These are phyloP conservation scores for Leptopilina boulardi DNA, from an alignment of 1,140 invertebrate genomes.

Conservation along the genomic window DNA sequence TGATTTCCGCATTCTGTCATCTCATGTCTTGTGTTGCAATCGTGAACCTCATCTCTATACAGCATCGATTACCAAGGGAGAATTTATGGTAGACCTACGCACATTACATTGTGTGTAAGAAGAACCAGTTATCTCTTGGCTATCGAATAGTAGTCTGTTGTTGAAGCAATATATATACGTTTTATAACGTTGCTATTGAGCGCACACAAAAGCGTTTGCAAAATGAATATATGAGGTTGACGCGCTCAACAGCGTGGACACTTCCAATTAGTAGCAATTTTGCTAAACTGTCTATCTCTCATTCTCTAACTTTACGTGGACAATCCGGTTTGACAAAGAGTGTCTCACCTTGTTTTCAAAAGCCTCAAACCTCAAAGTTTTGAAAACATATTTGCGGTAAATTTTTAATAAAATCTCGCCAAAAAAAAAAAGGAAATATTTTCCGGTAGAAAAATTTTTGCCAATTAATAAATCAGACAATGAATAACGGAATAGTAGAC, in stretches of 20 bases:
- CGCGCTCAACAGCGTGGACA: background rate
- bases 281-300: background rate
- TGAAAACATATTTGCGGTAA: no score
- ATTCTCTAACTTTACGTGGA: background rate
- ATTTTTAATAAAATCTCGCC: no score
- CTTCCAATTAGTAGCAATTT: slow-evolving; percentile 22
- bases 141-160: slow-evolving; percentile 12
- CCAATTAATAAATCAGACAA: background rate
- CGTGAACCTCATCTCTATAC: background rate
- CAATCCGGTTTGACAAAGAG: no score
- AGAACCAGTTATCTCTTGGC: slow-evolving; percentile 17
- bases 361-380: no score
- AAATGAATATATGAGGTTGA: background rate
- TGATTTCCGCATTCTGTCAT: slow-evolving; percentile 24
- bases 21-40: background rate
- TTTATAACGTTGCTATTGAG: background rate
- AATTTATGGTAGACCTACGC: slow-evolving; percentile 16
- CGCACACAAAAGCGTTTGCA: slow-evolving; percentile 7
- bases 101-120: slow-evolving; percentile 9
- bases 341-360: no score
- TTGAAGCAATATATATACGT: no score
- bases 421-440: background rate
- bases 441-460: background rate
- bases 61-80: slow-evolving; percentile 5
- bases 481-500: background rate